Conservation (phyloP, 2,888 invertebrate species). For the Pyrrhosoma nymphula region DNA sequence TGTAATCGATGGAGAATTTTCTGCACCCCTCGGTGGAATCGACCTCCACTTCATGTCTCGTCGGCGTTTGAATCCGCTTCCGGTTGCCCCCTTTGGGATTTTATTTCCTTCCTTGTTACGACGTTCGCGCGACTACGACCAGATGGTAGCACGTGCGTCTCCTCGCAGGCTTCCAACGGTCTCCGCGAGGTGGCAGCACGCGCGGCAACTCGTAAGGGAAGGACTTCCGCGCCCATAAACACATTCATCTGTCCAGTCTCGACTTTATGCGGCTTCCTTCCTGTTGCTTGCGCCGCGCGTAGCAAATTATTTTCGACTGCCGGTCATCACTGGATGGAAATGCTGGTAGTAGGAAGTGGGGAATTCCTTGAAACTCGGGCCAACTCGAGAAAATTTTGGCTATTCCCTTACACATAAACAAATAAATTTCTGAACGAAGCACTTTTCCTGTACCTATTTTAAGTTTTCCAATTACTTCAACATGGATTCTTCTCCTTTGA, state of each 20-base stretch:
- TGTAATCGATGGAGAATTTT: no score
- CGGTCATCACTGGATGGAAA: neutral
- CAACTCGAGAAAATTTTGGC: neutral
- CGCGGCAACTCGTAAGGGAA: neutral
- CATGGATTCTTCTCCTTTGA: no score
- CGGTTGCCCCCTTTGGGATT: neutral
- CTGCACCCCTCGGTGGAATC: no score
- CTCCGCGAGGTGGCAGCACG: slow-evolving; percentile 33
- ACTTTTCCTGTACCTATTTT: no score
- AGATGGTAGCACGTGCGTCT: slow-evolving; percentile 14
- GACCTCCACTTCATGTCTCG: neutral
- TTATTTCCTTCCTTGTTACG: neutral
- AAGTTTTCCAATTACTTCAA: no score
- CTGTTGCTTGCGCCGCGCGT: neutral
- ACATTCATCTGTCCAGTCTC: neutral
- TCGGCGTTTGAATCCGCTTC: neutral
- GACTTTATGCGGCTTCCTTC: neutral
- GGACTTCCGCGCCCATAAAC: neutral
- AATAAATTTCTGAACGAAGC: no score
- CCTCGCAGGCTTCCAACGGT: neutral
- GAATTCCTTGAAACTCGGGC: neutral
- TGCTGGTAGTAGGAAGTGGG: no score
- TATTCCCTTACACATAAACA: no score
- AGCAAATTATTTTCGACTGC: neutral
- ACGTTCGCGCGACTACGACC: neutral